Conservation (phyloP, 92 coral and sea anemone species). For the Bergia sp. region DNA sequence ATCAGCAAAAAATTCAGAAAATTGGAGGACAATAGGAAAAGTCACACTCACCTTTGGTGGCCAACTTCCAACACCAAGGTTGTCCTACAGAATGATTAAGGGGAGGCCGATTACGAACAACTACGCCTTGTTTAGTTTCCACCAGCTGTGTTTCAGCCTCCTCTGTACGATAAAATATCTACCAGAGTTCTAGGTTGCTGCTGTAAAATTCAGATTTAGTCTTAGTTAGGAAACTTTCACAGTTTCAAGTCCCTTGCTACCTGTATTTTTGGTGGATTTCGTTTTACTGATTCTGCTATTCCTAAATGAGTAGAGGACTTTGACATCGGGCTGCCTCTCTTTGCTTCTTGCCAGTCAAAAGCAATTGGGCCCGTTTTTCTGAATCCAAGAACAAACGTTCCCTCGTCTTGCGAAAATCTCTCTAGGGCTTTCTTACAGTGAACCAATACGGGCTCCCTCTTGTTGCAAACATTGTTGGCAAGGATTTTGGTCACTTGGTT, state of each 20-base stretch:
- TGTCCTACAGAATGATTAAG: no score
- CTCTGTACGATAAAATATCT: no score
- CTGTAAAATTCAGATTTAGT: not conserved
- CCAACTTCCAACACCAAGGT: no score
- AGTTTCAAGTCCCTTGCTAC: not conserved
- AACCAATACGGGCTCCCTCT: slow-evolving; percentile 23
- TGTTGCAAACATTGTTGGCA: slow-evolving; percentile 41
- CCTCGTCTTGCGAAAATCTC: slow-evolving; percentile 39
- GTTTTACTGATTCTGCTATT: not conserved
- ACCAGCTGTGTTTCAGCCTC: no score
- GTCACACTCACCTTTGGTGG: no score
- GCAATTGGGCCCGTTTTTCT: slow-evolving; percentile 46
- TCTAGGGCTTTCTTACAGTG: slow-evolving; percentile 37
- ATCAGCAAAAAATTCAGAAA: no score
- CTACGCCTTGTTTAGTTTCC: no score
- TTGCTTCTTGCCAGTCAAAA: slow-evolving; percentile 43
- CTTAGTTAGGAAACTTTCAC: not conserved
- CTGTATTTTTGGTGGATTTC: not conserved
- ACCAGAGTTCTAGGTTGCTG: not conserved
- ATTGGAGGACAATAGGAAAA: no score
- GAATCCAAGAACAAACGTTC: slow-evolving; percentile 37
- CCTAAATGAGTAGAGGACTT: not conserved
- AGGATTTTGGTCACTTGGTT: slow-evolving; percentile 31
- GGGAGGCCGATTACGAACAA: no score
- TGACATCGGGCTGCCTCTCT: not conserved